These are phyloP conservation scores for Poliocrania exsul DNA, from an alignment of 2,797 vertebrate species.

Conservation along the genomic window DNA sequence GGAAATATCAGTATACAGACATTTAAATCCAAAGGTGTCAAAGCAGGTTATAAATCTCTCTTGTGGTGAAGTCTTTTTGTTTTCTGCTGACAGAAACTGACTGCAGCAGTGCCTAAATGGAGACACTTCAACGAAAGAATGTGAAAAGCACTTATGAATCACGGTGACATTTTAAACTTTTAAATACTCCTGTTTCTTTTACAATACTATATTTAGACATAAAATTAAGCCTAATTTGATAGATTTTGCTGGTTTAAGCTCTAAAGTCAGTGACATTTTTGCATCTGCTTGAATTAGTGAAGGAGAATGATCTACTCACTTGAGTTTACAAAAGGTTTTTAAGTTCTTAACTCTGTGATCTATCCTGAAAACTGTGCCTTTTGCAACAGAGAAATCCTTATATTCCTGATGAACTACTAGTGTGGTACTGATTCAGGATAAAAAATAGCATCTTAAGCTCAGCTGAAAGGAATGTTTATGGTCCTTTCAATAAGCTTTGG, in stretches of 20 bases:
- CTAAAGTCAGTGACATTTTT: background rate
- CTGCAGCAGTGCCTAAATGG: background rate
- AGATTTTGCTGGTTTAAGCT: background rate
- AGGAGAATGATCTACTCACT: background rate
- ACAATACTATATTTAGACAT: background rate
- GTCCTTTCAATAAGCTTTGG: conserved; percentile 22
- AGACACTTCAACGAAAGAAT: background rate
- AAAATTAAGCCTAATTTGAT: background rate
- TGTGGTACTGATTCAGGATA: background rate
- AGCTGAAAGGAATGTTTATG: background rate
- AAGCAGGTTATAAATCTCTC: background rate
- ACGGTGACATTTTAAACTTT: background rate
- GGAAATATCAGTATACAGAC: background rate
- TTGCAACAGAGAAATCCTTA: background rate
- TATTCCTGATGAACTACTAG: background rate
- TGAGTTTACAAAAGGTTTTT: background rate
- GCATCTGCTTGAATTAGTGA: background rate
- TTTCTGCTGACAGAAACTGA: background rate
- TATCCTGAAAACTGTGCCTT: background rate
- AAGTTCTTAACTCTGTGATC: background rate
- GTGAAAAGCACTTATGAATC: background rate
- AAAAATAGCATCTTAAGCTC: conserved; percentile 11
- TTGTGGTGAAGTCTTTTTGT: background rate
- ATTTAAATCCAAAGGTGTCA: background rate
- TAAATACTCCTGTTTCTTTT: background rate